These are phyloP conservation scores for Aythya baeri DNA, from an alignment of 2,113 vertebrate genomes.

Conservation along the genomic window DNA sequence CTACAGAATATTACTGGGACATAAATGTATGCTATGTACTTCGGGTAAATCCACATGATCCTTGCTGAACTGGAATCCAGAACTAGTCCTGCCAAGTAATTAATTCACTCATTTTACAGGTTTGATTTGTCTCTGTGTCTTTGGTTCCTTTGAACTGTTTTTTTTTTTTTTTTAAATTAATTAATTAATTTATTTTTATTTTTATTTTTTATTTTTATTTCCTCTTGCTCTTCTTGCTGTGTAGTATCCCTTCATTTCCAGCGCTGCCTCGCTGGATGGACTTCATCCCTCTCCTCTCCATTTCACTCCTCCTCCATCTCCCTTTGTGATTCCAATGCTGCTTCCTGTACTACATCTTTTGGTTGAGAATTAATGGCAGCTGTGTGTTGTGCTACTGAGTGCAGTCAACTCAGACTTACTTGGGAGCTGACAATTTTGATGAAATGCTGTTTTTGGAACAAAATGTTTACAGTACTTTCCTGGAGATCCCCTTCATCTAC, in stretches of 20 bases:
- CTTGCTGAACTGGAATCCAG: background rate
- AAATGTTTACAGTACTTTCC: background rate
- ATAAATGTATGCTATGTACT: background rate
- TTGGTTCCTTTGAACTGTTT: background rate
- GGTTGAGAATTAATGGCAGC: background rate
- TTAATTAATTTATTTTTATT: background rate
- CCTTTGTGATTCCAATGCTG: accelerated
- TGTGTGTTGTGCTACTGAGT: background rate
- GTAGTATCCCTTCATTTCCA: background rate
- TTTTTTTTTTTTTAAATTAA: background rate
- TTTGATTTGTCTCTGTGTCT: background rate
- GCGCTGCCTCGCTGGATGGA: background rate
- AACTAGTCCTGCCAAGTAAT: background rate
- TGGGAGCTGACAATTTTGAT: background rate
- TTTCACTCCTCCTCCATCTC: background rate
- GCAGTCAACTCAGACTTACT: background rate
- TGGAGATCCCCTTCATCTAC: conserved; percentile 34
- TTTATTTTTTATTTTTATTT: background rate
- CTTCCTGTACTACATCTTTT: background rate
- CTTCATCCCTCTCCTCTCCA: background rate
- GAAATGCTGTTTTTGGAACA: background rate
- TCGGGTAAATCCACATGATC: background rate
- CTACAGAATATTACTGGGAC: background rate
- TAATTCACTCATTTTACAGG: background rate
- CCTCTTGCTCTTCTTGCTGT: background rate